Conservation (phyloP, 1,140 invertebrate species). For the Oncopeltus fasciatus region DNA sequence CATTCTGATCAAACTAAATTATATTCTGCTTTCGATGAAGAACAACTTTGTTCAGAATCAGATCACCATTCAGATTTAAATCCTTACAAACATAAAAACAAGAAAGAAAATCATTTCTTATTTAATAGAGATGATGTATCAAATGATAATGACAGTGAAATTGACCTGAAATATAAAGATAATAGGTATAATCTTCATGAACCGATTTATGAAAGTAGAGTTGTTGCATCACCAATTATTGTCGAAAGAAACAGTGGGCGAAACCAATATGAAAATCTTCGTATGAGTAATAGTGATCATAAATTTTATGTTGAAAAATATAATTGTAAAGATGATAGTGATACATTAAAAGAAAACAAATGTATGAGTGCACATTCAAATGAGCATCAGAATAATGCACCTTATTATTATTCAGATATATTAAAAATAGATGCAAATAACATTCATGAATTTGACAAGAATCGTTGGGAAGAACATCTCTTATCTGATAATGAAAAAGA, state of each 20-base stretch:
- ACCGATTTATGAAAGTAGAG: not conserved
- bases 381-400: conserved; percentile 35
- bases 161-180: not conserved
- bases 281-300: no score
- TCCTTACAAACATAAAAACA: not conserved
- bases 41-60: not conserved
- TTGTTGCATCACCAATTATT: not conserved
- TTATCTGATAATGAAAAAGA: not conserved
- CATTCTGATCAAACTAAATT: not conserved
- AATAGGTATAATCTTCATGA: not conserved
- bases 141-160: not conserved
- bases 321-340: no score
- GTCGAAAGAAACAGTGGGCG: not conserved
- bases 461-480: not conserved
- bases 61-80: not conserved
- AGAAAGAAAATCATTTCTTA: not conserved
- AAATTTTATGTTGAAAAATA: no score
- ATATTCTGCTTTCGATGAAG: not conserved
- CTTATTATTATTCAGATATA: conserved; percentile 79
- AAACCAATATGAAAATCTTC: not conserved
- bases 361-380: not conserved
- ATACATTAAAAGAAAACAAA: no score
- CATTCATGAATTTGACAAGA: not conserved
- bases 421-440: conserved; percentile 24
- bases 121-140: not conserved